These are phyloP conservation scores for Rhodophaea formosa DNA, from an alignment of 2,888 invertebrate genomes.

Conservation along the genomic window DNA sequence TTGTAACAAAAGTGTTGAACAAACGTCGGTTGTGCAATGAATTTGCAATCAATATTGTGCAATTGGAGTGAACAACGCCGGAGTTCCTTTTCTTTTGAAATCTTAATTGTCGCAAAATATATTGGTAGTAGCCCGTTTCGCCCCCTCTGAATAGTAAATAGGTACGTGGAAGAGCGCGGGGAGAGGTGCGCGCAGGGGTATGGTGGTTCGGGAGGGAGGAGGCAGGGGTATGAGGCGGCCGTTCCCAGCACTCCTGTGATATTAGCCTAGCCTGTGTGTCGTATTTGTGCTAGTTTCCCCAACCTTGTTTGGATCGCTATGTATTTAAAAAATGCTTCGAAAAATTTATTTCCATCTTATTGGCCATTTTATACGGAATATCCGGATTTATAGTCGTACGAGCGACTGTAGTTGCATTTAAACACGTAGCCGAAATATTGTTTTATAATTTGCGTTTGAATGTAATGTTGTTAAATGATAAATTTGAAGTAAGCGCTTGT, in stretches of 20 bases:
- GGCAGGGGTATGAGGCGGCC: conserved; percentile 46
- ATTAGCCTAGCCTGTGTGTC: conserved; percentile 80
- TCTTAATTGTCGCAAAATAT: conserved; percentile 78
- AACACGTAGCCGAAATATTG: conserved; percentile 50
- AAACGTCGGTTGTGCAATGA: conserved; percentile 43
- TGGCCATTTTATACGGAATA: conserved; percentile 71
- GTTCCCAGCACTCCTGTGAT: conserved; percentile 81
- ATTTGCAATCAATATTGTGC: conserved; percentile 54
- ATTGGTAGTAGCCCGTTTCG: conserved; percentile 69
- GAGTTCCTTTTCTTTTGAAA: conserved; percentile 63
- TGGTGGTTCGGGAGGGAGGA: conserved; percentile 29
- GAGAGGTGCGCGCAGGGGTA: conserved; percentile 28
- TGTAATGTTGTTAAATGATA: conserved; percentile 56
- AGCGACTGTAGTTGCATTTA: conserved; percentile 61
- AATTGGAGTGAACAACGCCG: conserved; percentile 50
- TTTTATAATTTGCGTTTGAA: conserved; percentile 61
- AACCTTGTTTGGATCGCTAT: conserved; percentile 66
- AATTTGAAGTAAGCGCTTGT: conserved; percentile 55
- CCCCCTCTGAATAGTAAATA: conserved; percentile 77
- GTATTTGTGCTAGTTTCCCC: conserved; percentile 79
- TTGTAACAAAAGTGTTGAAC: conserved; percentile 23
- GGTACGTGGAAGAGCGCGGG: conserved; percentile 53
- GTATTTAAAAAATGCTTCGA: conserved; percentile 64
- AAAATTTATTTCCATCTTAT: conserved; percentile 58
- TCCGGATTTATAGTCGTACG: conserved; percentile 64